Base-by-base conservation (phyloP, 2,888 invertebrate species). In the Zygothrica quintamaculata region DNA sequence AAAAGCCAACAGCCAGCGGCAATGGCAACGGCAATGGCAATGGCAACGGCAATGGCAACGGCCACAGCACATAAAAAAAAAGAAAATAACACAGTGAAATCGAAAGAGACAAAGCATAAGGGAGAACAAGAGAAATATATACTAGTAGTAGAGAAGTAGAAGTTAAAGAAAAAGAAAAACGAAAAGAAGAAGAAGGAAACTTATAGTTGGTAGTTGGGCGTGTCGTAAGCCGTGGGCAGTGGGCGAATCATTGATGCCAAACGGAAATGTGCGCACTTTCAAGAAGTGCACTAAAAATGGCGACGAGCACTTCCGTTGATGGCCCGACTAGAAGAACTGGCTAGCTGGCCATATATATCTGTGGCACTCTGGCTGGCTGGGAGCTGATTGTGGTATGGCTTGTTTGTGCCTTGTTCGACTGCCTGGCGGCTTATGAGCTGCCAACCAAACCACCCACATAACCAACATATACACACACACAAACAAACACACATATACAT, bases 211-310 rank as follows among this genome's bases (percentile, higher is more conserved):
- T 44, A 34, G 22, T 31, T 29, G 46, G 56, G 71, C 62, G 61
- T 59, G 64, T 59, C 43, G 29, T 31, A 25, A 29, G 44, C 15
- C 26, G 34, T 44, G 53, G 74, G 51, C 57, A 61, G 62, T 55
- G 62, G 85, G 70, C 81, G 78, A 85, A 61, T 85, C 82, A 84
- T 87, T 82, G 82, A 87, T 84, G 88, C 84, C 86, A 79, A 84
- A 79, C 84, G 88, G 88, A 87, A 84, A 87, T 84, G 88, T 84
- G 86, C 82, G 69, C 80, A 87, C 88, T 82, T 81, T 85, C 73
- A 75, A 85, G 86, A 82, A 82, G 81, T 82, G 81, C 87, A 82
- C 81, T 82, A 82, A 82, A 86, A 87, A 79, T 84, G 84, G 88
- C 82, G 84, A 85, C 82, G 80, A 86, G 86, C 84, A 84, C 82